These are phyloP conservation scores for Rhamnusium bicolor DNA, from an alignment of 2,888 invertebrate species.

Conservation along the genomic window DNA sequence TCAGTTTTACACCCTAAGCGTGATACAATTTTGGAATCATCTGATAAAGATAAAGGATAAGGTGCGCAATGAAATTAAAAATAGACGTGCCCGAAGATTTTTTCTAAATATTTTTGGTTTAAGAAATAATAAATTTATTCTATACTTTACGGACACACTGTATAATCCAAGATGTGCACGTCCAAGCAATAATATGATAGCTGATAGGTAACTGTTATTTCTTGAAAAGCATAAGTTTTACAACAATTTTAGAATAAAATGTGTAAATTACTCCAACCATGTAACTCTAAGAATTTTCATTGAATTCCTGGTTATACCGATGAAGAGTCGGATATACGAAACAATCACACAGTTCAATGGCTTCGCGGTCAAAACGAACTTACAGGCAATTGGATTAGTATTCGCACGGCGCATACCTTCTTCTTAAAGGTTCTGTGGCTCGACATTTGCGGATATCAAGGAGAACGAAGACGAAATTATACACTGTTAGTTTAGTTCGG, in stretches of 20 bases:
- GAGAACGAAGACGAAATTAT: conserved; percentile 4
- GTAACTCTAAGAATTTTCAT: background rate
- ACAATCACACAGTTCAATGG: conserved; percentile 45
- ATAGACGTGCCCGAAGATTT: too few species aligned
- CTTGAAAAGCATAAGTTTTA: background rate
- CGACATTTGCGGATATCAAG: conserved; percentile 7
- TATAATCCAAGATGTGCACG: too few species aligned
- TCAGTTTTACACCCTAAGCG: too few species aligned
- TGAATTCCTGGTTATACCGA: conserved; percentile 5
- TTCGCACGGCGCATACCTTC: conserved; percentile 13
- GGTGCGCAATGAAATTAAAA: too few species aligned
- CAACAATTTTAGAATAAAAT: background rate
- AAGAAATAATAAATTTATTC: too few species aligned
- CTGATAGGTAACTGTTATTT: background rate
- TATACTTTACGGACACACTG: too few species aligned
- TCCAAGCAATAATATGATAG: background rate
- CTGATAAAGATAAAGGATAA: too few species aligned
- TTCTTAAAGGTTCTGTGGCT: background rate
- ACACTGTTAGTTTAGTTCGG: conserved; percentile 8
- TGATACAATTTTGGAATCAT: too few species aligned
- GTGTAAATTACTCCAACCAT: background rate
- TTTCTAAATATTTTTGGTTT: too few species aligned
- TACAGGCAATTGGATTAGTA: conserved; percentile 31
- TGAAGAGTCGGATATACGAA: conserved; percentile 30
- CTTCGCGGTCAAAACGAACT: conserved; percentile 29